Conservation (phyloP, 2,113 vertebrate genomes). For the Rhadina sibilatrix region DNA sequence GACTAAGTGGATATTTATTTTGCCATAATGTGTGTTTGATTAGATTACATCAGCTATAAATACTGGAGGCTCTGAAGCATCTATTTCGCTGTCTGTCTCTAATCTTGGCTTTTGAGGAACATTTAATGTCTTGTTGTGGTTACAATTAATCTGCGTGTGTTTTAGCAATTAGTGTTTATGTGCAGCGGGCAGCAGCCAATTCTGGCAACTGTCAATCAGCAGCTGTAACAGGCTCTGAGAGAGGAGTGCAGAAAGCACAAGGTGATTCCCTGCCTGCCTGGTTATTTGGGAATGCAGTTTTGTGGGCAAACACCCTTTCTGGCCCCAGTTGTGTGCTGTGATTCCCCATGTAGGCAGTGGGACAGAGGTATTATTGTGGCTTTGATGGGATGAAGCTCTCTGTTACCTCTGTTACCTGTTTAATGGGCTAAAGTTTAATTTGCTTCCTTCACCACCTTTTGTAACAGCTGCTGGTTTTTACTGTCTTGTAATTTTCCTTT, state of each 20-base stretch:
- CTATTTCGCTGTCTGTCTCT: background rate
- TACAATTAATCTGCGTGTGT: conserved; percentile 45
- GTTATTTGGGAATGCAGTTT: background rate
- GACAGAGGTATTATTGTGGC: fast-evolving
- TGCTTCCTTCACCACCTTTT: background rate
- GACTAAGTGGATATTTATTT: conserved; percentile 52
- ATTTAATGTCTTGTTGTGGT: conserved; percentile 42
- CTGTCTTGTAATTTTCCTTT: background rate
- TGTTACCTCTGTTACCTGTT: background rate
- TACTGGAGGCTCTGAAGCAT: conserved; percentile 9
- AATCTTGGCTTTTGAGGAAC: conserved; percentile 54
- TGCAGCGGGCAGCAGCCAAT: background rate
- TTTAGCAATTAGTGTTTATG: conserved; percentile 44
- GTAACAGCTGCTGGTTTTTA: background rate
- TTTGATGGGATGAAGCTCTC: background rate
- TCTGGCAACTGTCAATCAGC: conserved; percentile 41
- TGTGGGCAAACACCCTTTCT: background rate
- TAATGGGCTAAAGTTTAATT: background rate
- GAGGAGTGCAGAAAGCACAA: background rate
- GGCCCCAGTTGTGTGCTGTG: background rate
- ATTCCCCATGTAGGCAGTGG: fast-evolving
- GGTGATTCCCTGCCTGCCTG: background rate
- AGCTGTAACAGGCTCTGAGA: background rate
- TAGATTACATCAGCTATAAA: conserved; percentile 51
- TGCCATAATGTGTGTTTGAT: conserved; percentile 47